Percentiles rank a stretch among this genome's conserved stretches.
phyloP scores from a whole-genome alignment of 2,113 vertebrate genomes.

The Perognathus longimembris region DNA sequence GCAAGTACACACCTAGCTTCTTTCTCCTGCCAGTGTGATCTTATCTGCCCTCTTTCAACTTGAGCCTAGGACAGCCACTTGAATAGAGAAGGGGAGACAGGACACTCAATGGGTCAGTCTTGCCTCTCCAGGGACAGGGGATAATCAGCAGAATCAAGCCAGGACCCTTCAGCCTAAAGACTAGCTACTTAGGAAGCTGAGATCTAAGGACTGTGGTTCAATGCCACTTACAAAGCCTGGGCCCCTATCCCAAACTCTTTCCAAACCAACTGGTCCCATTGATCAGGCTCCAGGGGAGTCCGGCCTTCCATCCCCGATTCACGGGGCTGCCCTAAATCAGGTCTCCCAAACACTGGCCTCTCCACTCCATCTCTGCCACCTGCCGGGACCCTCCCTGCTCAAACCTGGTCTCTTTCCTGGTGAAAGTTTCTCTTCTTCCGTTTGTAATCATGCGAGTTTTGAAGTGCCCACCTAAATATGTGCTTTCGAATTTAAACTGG shows the following conservation, averaged over 20 bases:
- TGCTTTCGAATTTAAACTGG: conserved; percentile 85
- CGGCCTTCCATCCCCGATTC: conserved; percentile 18
- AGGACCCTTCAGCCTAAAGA: not conserved
- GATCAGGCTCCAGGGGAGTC: not conserved
- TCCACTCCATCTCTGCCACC: conserved; percentile 59
- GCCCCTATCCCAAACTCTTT: not conserved
- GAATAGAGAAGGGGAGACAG: not conserved
- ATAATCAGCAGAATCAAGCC: not conserved
- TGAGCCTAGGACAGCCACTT: not conserved
- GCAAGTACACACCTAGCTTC: not conserved
- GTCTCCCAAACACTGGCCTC: conserved; percentile 58
- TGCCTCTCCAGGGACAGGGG: not conserved
- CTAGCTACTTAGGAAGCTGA: too few relatives aligned
- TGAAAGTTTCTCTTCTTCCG: conserved; percentile 81
- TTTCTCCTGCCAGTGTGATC: not conserved
- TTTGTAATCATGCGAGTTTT: conserved; percentile 82
- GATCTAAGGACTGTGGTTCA: too few relatives aligned
- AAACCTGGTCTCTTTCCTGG: conserved; percentile 83
- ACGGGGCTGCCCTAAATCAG: not conserved
- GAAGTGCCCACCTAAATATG: conserved; percentile 82
- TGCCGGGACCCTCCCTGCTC: conserved; percentile 55
- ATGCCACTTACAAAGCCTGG: not conserved
- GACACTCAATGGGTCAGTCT: not conserved
- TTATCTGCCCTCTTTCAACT: not conserved
- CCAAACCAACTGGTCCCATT: not conserved